Evolutionary conservation across 1,140 invertebrate species (phyloP).

Genomic region (Pogonognathellus flavescens): DNA sequence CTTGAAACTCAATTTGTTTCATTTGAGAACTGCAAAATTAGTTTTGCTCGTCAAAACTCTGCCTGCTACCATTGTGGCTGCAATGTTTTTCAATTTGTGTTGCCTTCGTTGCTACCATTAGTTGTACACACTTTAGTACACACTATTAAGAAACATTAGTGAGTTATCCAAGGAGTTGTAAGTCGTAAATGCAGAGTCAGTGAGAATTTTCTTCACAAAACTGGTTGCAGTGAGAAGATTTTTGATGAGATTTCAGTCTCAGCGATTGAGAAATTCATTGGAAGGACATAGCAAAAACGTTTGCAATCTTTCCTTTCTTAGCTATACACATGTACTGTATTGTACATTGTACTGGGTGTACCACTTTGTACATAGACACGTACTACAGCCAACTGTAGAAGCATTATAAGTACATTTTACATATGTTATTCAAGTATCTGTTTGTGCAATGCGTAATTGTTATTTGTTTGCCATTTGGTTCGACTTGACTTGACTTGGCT

Average conservation of each 20-base stretch:
- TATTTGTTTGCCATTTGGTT: conserved; percentile 1
- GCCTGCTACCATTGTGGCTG: too few relatives aligned
- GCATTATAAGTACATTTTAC: too few relatives aligned
- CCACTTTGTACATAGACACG: neutral
- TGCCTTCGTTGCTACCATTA: too few relatives aligned
- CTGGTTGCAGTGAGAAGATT: conserved; percentile 31
- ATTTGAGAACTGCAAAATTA: neutral
- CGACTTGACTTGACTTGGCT: neutral
- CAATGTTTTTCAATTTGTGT: too few relatives aligned
- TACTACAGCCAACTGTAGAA: too few relatives aligned
- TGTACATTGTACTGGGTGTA: neutral
- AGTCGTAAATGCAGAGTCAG: conserved; percentile 10
- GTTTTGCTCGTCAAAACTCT: neutral
- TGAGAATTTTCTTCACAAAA: conserved; percentile 8
- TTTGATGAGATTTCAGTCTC: conserved; percentile 40
- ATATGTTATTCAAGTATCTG: neutral
- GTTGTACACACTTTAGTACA: neutral
- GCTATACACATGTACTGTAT: neutral
- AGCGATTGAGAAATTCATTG: conserved; percentile 30
- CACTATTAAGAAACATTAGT: neutral
- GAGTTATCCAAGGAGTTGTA: conserved; percentile 6
- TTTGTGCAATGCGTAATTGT: neutral
- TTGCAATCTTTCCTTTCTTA: neutral
- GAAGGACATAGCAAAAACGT: conserved; percentile 35
- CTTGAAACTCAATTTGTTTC: neutral